phyloP scores from a whole-genome alignment of 2,888 invertebrate genomes.

The Barypeithes pellucidus region DNA sequence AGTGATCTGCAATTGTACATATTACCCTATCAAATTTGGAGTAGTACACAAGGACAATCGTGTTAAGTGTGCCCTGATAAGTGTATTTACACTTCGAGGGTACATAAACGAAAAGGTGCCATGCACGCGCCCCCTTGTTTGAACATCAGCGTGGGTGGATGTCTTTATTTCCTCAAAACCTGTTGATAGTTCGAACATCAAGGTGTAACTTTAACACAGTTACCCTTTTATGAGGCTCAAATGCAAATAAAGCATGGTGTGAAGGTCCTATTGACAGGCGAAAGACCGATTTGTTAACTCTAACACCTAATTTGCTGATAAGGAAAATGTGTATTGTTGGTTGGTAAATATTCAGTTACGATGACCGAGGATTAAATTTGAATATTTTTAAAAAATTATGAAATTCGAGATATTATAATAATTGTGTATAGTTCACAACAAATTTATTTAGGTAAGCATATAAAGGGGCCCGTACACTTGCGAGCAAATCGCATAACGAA shows the following conservation, averaged over 20 bases:
- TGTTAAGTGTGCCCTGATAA: slow-evolving; percentile 45
- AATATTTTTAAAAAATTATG: too few relatives aligned
- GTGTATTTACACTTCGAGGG: slow-evolving; percentile 40
- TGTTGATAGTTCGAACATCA: slow-evolving; percentile 60
- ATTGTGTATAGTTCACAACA: too few relatives aligned
- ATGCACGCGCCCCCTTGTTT: slow-evolving; percentile 62
- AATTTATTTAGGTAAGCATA: too few relatives aligned
- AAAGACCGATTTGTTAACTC: slow-evolving; percentile 47
- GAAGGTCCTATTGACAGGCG: slow-evolving; percentile 42
- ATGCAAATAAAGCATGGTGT: slow-evolving; percentile 50
- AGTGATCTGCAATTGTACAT: too few relatives aligned
- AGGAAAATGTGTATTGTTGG: slow-evolving; percentile 4
- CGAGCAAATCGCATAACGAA: too few relatives aligned
- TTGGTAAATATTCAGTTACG: background rate
- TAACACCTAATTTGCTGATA: slow-evolving; percentile 40
- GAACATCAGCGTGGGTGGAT: slow-evolving; percentile 61
- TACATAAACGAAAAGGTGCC: slow-evolving; percentile 55
- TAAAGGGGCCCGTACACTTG: too few relatives aligned
- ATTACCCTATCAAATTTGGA: slow-evolving; percentile 6
- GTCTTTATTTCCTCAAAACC: slow-evolving; percentile 59
- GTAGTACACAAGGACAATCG: slow-evolving; percentile 40
- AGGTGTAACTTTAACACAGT: slow-evolving; percentile 57
- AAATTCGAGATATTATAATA: too few relatives aligned
- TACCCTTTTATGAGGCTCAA: slow-evolving; percentile 44
- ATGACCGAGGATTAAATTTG: background rate